Conservation (phyloP, 2,113 vertebrate genomes). For the human (Homo sapiens) region DNA sequence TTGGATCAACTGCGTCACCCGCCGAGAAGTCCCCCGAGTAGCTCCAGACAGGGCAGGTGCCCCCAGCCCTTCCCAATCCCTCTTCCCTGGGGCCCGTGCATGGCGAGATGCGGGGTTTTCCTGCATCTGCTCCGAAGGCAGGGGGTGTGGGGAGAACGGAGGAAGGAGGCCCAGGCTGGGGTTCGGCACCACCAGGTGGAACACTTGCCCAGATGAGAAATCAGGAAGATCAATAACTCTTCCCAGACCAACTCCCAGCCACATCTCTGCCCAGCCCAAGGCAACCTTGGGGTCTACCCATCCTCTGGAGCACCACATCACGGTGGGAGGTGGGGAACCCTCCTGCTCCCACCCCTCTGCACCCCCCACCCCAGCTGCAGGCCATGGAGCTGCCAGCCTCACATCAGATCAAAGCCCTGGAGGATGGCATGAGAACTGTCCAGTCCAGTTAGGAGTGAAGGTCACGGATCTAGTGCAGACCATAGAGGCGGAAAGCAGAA, state of each 20-base stretch:
- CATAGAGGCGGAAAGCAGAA: conserved; percentile 74
- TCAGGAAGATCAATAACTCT: neutral
- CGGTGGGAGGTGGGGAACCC: too few species aligned
- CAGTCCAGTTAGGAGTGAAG: conserved; percentile 86
- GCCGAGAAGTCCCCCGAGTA: neutral
- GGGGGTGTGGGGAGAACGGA: neutral
- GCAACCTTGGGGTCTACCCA: neutral
- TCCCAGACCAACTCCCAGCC: neutral
- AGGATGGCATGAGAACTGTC: conserved; percentile 86
- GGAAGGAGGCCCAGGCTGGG: neutral
- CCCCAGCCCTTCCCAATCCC: too few species aligned
- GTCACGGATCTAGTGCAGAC: conserved; percentile 85
- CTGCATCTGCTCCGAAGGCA: neutral
- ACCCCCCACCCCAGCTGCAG: neutral
- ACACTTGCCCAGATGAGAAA: neutral
- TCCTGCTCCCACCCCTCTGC: too few species aligned
- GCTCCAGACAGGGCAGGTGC: neutral
- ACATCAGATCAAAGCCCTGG: conserved; percentile 83
- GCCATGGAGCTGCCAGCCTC: conserved; percentile 74
- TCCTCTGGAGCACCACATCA: rapidly evolving
- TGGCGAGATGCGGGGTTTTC: neutral
- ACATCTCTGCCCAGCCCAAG: neutral
- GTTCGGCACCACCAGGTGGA: neutral
- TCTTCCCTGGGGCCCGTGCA: neutral
- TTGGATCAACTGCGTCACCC: neutral